These are phyloP conservation scores for Aquatica leii DNA, from an alignment of 2,888 invertebrate species.

Conservation along the genomic window DNA sequence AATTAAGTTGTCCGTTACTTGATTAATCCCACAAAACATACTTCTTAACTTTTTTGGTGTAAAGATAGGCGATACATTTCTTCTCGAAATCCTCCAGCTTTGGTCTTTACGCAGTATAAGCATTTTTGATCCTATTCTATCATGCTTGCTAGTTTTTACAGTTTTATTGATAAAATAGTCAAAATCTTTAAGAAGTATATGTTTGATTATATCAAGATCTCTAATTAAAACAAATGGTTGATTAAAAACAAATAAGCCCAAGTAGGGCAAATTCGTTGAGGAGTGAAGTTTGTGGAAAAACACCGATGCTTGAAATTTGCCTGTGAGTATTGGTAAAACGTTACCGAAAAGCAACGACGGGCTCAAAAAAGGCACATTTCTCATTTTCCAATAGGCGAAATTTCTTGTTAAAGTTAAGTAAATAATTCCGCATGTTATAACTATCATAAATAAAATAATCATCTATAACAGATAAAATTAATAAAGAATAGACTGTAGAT, in stretches of 20 bases:
- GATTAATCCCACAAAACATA: slow-evolving; percentile 60
- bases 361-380: slow-evolving; percentile 52
- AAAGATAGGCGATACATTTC: slow-evolving; percentile 63
- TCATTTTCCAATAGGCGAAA: slow-evolving; percentile 55
- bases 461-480: too few species aligned
- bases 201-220: slow-evolving; percentile 60
- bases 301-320: slow-evolving; percentile 48
- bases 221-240: slow-evolving; percentile 59
- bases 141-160: slow-evolving; percentile 56
- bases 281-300: slow-evolving; percentile 48
- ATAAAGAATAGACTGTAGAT: too few species aligned
- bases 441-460: too few species aligned
- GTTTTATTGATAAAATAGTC: slow-evolving; percentile 60
- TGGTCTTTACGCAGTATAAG: slow-evolving; percentile 60
- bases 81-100: slow-evolving; percentile 62
- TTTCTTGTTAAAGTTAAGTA: slow-evolving; percentile 46
- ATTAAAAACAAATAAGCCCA: slow-evolving; percentile 61
- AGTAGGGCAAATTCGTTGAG: slow-evolving; percentile 46
- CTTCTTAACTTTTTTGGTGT: slow-evolving; percentile 63
- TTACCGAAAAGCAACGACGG: slow-evolving; percentile 54
- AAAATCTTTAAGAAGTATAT: slow-evolving; percentile 60
- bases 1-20: slow-evolving; percentile 51
- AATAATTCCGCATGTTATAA: background rate
- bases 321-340: slow-evolving; percentile 49
- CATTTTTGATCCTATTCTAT: slow-evolving; percentile 57